Base-by-base conservation (phyloP, 2,888 invertebrate genomes). In the Pammene fasciana region DNA sequence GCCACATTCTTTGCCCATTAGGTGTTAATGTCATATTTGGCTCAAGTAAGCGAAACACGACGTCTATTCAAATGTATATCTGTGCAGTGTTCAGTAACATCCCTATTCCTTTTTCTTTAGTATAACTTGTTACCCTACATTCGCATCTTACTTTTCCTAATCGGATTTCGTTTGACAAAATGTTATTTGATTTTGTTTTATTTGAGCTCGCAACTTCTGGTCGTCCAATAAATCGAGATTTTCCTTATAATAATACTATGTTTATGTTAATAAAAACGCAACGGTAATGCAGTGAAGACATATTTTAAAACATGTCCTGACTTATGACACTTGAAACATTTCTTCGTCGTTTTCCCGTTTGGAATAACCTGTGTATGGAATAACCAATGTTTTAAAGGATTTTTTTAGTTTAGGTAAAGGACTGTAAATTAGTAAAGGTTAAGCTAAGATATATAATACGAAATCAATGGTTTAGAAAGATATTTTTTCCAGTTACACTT, bases 61-160 rank as follows among this genome's bases (percentile, higher is more conserved):
- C 0, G 26, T 52, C 50, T 52, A 4, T 52, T 52, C 10, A 26
- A 26, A 52, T 52, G 13, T 34, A 34, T 38, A 9, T 9, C 38
- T 38, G 38, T 38, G 9, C 38, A 38, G 26, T 26, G 26, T 26
- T 26, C 41, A 62, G 50, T 36, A 61, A 50, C n/a, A 50, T 10
- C 50, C 26, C 18, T 79, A 79, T 79, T 75, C 78, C 73, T 61
- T 74, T 72, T 65, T 75, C 75, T 75, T 62, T 64, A 46, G 50
- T 60, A 82, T 79, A 79, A 79, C 75, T 74, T 78, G 76, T 78
- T 72, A 72, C 74, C 73, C 65, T 65, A 60, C 65, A 73, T 78
- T 79, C 76, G 76, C 76, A 75, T 74, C 78, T 78, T 76, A 50
- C 67, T 50, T 18, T 50, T 45, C 70, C 65, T 59, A 65, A 65